Evolutionary conservation across 2,797 vertebrate species (phyloP).

Genomic region (Heliangelus exortis): DNA sequence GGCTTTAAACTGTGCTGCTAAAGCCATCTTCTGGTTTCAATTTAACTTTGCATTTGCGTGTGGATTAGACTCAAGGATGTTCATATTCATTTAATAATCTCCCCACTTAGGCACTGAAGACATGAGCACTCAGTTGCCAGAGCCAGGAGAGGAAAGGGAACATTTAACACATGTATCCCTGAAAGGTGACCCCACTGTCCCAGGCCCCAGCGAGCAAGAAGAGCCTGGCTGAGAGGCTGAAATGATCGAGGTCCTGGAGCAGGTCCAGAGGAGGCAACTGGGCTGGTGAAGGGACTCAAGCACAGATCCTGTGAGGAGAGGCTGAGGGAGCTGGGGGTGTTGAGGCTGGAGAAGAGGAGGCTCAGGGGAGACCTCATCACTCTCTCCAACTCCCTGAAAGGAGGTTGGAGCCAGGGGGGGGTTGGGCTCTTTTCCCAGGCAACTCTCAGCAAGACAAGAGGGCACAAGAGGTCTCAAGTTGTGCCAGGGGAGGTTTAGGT

Average conservation of each 20-base stretch:
- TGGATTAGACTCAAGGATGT: constrained; percentile 61
- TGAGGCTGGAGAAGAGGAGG: too few species aligned
- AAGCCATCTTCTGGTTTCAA: constrained; percentile 69
- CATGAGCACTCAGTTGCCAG: not conserved
- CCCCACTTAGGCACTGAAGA: not conserved
- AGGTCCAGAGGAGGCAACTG: too few species aligned
- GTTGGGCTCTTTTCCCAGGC: too few species aligned
- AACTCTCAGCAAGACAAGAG: too few species aligned
- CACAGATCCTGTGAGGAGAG: too few species aligned
- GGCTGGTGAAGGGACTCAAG: too few species aligned
- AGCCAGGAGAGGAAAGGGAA: not conserved
- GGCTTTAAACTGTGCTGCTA: constrained; percentile 18
- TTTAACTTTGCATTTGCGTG: constrained; percentile 60
- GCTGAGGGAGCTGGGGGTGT: too few species aligned
- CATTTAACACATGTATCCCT: not conserved
- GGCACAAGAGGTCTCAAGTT: too few species aligned
- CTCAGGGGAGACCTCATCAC: too few species aligned
- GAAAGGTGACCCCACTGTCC: not conserved
- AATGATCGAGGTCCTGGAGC: not conserved
- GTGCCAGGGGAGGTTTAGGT: too few species aligned
- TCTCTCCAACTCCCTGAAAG: too few species aligned
- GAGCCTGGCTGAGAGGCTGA: not conserved
- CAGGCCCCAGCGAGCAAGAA: not conserved
- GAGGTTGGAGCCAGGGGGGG: too few species aligned
- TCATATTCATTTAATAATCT: constrained; percentile 51